Base-by-base conservation (phyloP, 2,888 invertebrate genomes). In the Heliconius ethilla region DNA sequence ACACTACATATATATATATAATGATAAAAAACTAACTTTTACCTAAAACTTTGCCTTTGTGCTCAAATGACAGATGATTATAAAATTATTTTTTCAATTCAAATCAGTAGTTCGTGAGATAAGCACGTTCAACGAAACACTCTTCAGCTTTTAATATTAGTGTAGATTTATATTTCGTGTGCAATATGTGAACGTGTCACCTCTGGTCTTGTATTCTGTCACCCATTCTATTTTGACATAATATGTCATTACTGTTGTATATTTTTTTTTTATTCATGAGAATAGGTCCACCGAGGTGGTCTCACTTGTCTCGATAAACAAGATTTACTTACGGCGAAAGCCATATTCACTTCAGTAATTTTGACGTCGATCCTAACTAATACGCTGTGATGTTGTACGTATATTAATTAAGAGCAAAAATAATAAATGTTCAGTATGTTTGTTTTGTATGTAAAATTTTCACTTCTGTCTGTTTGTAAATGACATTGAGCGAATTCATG, bases 401-500 rank as follows among this genome's bases (percentile, higher is more conserved):
- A 69, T 40, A 69, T 69, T 51, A 22, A 37, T 67, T 67, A 40
- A 69, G 45, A 40, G 40, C 76, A 73, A 75, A 55, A 74, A 59
- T 25, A 59, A n/a, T 72, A 33, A 33, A 72, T 33, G 33, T 72
- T 59, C 13, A 72, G 3, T 72, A 22, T 72, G 29, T 59, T 59
- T 22, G 69, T 69, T 40, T 15, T 33, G n/a, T 25, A 11, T 22
- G 13, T 67, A 2, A n/a, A 40, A 25, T 40, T 40, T 25, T 25
- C 40, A 69, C 25, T 1, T 62, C 13, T 67, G 67, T 37, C 25
- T 67, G 13, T 67, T 40, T 69, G 33, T 59, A 37, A 76, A 29
- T 85, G 88, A 85, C 87, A 88, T 88, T 89, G 89, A 87, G 86
- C 85, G 84, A 84, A 85, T 88, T 86, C 87, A 90, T 90, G 89